Evolutionary conservation across 2,888 invertebrate genomes (phyloP).

Genomic region (Stenotaenia linearis): DNA sequence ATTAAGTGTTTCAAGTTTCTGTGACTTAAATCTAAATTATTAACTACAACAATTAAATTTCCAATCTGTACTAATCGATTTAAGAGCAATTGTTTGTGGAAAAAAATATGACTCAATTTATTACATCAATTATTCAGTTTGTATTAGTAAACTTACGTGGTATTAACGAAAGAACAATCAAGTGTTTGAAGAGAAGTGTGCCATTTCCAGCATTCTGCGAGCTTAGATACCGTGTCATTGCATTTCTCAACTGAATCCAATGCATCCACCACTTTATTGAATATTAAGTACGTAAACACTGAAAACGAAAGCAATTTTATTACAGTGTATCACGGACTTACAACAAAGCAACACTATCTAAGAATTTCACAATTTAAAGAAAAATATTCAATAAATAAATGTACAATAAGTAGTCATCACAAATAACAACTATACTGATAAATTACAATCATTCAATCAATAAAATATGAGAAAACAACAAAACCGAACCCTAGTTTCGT

Average conservation of each 20-base stretch:
- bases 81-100: no score
- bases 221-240: not conserved
- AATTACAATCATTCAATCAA: no score
- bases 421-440: no score
- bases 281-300: not conserved
- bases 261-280: not conserved
- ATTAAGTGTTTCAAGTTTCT: not conserved
- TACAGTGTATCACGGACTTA: not conserved
- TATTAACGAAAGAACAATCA: not conserved
- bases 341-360: not conserved
- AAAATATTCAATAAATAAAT: no score
- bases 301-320: not conserved
- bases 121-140: not conserved
- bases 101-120: not conserved
- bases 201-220: not conserved
- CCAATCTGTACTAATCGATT: no score
- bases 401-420: no score
- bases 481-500: not conserved
- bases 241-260: not conserved
- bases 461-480: no score
- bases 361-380: no score
- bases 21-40: not conserved
- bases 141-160: not conserved
- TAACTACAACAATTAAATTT: not conserved
- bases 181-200: not conserved